Conservation (phyloP, 2,888 invertebrate genomes). For the Apamea epomidion region DNA sequence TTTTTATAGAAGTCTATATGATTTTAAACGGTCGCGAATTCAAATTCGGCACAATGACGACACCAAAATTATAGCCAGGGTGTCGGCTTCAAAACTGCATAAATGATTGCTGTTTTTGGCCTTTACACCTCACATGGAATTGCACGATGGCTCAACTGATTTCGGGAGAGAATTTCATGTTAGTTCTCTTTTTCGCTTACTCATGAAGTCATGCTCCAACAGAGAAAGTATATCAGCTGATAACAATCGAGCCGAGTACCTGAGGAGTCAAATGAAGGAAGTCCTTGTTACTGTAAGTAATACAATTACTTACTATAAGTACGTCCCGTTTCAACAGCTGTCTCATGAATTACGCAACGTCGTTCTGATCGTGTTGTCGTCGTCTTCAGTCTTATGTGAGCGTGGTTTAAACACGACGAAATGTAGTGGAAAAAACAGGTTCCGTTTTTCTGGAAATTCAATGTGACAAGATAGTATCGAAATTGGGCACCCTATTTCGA, state of each 20-base stretch:
- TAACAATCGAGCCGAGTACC: not conserved
- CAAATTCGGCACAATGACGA: too few species aligned
- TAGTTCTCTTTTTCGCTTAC: not conserved
- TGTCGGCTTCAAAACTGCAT: too few species aligned
- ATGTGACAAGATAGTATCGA: too few species aligned
- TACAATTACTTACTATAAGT: not conserved
- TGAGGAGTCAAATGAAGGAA: slow-evolving; percentile 7
- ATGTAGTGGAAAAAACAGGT: not conserved
- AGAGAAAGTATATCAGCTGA: not conserved
- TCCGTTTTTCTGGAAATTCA: not conserved
- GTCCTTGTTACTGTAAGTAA: slow-evolving; percentile 5
- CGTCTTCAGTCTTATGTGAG: not conserved
- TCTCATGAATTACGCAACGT: not conserved
- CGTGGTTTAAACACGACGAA: not conserved
- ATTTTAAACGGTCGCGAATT: too few species aligned
- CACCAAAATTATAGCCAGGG: too few species aligned
- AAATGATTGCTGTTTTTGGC: too few species aligned
- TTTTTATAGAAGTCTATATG: too few species aligned
- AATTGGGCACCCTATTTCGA: too few species aligned
- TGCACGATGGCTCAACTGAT: too few species aligned
- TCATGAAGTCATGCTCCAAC: not conserved
- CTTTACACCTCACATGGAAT: too few species aligned
- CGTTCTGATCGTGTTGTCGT: not conserved
- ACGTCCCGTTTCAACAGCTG: slow-evolving; percentile 1
- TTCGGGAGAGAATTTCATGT: not conserved